Evolutionary conservation across 2,113 vertebrate genomes (phyloP).

Genomic region (Perca schrenkii): DNA sequence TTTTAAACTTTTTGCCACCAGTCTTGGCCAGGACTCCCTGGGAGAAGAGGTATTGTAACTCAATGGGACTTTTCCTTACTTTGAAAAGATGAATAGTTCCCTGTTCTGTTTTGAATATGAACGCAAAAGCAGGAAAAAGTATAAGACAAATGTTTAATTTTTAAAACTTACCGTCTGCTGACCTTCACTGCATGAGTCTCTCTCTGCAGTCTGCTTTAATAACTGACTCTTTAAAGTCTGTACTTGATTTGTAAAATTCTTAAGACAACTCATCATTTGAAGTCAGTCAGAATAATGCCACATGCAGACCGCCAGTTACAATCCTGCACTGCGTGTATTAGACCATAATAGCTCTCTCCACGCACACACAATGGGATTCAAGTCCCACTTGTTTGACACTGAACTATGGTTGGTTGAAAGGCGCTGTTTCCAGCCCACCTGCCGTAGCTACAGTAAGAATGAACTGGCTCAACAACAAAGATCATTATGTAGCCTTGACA

Average conservation of each 20-base stretch:
- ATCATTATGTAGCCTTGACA: neutral
- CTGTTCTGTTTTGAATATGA: neutral
- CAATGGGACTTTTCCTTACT: too few species aligned
- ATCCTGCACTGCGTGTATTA: neutral
- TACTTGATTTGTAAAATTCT: constrained; percentile 22
- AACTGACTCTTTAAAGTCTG: constrained; percentile 37
- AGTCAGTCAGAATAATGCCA: neutral
- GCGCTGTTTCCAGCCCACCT: constrained; percentile 5
- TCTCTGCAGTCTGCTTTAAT: neutral
- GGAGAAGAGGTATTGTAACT: too few species aligned
- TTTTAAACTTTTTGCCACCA: too few species aligned
- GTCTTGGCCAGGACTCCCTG: too few species aligned
- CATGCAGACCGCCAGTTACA: neutral
- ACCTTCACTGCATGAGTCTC: neutral
- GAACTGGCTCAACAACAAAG: neutral
- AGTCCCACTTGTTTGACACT: constrained; percentile 8
- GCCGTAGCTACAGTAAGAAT: neutral
- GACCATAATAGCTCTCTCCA: neutral
- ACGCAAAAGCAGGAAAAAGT: neutral
- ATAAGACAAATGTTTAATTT: neutral
- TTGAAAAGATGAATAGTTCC: neutral
- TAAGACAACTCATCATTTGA: constrained; percentile 22
- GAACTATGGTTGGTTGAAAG: constrained; percentile 49
- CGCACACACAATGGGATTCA: neutral
- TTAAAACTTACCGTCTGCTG: constrained; percentile 53